Conservation (phyloP, 2,797 vertebrate species). For the Eidolon dupreanum region DNA sequence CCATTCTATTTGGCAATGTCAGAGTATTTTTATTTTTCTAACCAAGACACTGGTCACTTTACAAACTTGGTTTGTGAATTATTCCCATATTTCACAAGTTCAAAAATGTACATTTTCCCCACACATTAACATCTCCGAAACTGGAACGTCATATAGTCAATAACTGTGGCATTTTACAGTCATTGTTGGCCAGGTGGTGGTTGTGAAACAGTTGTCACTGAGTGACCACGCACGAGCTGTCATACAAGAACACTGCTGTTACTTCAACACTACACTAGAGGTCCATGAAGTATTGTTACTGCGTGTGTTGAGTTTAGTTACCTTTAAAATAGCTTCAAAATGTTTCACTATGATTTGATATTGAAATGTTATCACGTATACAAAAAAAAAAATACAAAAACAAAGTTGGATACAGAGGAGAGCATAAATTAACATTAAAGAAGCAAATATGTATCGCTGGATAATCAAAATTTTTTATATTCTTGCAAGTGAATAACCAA, state of each 20-base stretch:
- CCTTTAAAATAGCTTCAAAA: not conserved
- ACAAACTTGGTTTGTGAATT: slow-evolving; percentile 17
- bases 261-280: not conserved
- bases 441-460: not conserved
- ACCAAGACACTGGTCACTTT: not conserved
- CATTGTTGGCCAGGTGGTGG: not conserved
- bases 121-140: not conserved
- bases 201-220: not conserved
- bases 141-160: not conserved
- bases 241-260: not conserved
- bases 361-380: not conserved
- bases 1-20: not conserved
- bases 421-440: not conserved
- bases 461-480: not conserved
- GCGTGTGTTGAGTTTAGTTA: not conserved
- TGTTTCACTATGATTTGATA: not conserved
- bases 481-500: not conserved
- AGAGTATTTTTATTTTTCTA: slow-evolving; percentile 33
- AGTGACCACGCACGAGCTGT: not conserved
- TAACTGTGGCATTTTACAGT: not conserved
- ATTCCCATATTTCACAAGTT: not conserved
- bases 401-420: not conserved
- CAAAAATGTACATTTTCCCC: not conserved
- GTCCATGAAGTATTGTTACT: not conserved
- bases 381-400: not conserved